These are phyloP conservation scores for Criorhina ranunculi DNA, from an alignment of 2,888 invertebrate genomes.

Conservation along the genomic window DNA sequence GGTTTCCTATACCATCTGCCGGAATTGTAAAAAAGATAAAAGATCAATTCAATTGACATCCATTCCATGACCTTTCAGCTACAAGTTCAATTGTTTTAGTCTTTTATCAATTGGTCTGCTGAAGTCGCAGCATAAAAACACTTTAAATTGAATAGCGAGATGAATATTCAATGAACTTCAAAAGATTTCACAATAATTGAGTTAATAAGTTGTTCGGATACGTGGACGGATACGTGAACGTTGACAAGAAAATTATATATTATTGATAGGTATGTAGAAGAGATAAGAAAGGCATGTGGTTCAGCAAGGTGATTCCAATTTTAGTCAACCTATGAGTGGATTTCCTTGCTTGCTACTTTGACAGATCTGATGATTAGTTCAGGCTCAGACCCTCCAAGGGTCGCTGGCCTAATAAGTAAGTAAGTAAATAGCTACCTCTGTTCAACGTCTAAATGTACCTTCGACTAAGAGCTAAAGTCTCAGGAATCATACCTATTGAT, in stretches of 20 bases:
- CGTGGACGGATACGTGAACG: neutral
- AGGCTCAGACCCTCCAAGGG: too few relatives aligned
- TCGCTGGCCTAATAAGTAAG: too few relatives aligned
- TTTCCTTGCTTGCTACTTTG: neutral
- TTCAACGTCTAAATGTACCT: too few relatives aligned
- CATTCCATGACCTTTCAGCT: conserved; percentile 27
- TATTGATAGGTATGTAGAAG: neutral
- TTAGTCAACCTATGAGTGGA: neutral
- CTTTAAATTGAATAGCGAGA: neutral
- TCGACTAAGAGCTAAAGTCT: too few relatives aligned
- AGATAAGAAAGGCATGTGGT: neutral
- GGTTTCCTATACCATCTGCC: conserved; percentile 26
- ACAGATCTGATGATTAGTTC: too few relatives aligned
- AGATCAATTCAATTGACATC: conserved; percentile 18
- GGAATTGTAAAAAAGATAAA: conserved; percentile 6
- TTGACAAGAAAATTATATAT: conserved; percentile 7
- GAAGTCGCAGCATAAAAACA: neutral
- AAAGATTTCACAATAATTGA: neutral
- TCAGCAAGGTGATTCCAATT: neutral
- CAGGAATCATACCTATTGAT: too few relatives aligned
- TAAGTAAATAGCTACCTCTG: too few relatives aligned
- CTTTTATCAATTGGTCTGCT: conserved; percentile 11
- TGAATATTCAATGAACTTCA: conserved; percentile 18
- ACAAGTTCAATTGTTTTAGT: conserved; percentile 42
- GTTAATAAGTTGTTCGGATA: neutral